Percentiles rank a stretch among this genome's conserved stretches.
phyloP scores from a whole-genome alignment of 2,797 vertebrate species.

The Astyanax mexicanus region DNA sequence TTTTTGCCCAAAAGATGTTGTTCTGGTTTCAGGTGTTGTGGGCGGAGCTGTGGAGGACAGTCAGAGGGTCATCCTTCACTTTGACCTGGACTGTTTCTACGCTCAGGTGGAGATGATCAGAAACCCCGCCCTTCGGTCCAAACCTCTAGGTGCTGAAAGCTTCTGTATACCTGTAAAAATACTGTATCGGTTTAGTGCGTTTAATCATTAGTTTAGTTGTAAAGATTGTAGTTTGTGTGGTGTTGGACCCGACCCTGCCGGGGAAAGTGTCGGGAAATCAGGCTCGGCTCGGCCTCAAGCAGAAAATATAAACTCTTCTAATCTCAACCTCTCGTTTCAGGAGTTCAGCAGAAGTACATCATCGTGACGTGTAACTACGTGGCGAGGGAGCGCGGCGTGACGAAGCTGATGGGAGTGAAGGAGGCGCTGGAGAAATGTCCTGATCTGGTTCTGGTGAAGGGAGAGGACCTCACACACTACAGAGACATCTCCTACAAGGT shows the following conservation, averaged over 20 bases:
- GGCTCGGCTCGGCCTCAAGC: no score
- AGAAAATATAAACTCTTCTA: no score
- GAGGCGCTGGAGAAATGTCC: constrained; percentile 88
- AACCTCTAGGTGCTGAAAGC: constrained; percentile 83
- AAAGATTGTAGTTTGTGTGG: no score
- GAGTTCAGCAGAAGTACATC: constrained; percentile 88
- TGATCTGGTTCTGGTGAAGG: constrained; percentile 87
- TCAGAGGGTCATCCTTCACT: constrained; percentile 82
- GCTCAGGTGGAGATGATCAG: constrained; percentile 94
- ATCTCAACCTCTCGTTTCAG: constrained; percentile 67
- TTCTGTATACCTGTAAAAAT: neutral
- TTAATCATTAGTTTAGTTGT: no score
- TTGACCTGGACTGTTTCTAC: constrained; percentile 94
- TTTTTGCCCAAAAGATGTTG: no score
- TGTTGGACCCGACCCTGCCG: no score
- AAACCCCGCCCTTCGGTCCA: constrained; percentile 83
- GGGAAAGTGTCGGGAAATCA: no score
- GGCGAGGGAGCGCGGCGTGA: constrained; percentile 84
- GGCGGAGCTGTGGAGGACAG: neutral
- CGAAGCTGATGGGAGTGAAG: constrained; percentile 85
- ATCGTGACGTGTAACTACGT: constrained; percentile 93
- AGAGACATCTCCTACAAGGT: constrained; percentile 90
- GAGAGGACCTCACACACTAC: constrained; percentile 91
- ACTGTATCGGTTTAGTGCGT: no score
- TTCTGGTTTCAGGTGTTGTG: constrained; percentile 11